These are phyloP conservation scores for Acrocyrtus sp. DNA, from an alignment of 2,888 invertebrate species.

Conservation along the genomic window DNA sequence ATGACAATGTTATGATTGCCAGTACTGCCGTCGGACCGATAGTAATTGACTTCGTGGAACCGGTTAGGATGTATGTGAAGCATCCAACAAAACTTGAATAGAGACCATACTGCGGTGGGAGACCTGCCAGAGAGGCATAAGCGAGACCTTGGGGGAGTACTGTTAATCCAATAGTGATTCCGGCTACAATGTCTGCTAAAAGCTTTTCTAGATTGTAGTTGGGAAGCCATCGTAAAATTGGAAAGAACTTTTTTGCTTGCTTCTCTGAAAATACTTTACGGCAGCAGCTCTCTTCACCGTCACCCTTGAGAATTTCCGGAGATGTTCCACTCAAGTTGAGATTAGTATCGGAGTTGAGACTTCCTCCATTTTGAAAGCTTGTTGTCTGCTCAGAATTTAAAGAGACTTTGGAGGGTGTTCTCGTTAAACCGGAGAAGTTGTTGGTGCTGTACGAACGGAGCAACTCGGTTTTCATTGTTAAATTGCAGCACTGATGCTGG, in stretches of 20 bases:
- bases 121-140: conserved; percentile 88
- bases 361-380: not conserved
- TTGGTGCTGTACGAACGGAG: conserved; percentile 59
- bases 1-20: conserved; percentile 61
- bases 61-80: conserved; percentile 89
- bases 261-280: conserved; percentile 46
- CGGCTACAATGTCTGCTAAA: conserved; percentile 68
- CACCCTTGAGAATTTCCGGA: not conserved
- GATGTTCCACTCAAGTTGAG: conserved; percentile 3
- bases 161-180: conserved; percentile 69
- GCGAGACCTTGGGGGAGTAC: conserved; percentile 74
- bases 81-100: conserved; percentile 96
- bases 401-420: conserved; percentile 27
- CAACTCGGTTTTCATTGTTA: conserved; percentile 61
- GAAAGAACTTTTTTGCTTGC: conserved; percentile 55
- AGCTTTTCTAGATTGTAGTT: conserved; percentile 66
- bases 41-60: conserved; percentile 66
- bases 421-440: conserved; percentile 48
- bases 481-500: too few species aligned
- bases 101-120: conserved; percentile 85
- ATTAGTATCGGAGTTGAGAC: conserved; percentile 19
- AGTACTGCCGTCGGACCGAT: conserved; percentile 67
- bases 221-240: conserved; percentile 65
- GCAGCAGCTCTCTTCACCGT: conserved; percentile 18
- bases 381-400: conserved; percentile 27